These are phyloP conservation scores for Stenichneumon culpator DNA, from an alignment of 2,888 invertebrate genomes.

Conservation along the genomic window DNA sequence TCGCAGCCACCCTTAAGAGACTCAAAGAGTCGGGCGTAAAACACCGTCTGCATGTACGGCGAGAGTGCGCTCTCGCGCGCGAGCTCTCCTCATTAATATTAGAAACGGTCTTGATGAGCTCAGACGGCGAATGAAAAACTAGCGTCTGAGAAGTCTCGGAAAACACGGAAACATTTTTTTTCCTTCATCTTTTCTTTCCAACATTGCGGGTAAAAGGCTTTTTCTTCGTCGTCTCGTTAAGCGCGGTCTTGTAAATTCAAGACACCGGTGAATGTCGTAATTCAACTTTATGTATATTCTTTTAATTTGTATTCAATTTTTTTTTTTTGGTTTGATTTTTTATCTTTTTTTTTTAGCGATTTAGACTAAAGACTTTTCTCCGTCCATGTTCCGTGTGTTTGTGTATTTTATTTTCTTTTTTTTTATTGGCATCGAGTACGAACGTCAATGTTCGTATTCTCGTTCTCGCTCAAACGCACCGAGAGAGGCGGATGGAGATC, in stretches of 20 bases:
- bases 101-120: constrained; percentile 58
- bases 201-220: not conserved
- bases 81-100: constrained; percentile 58
- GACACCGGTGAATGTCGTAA: not conserved
- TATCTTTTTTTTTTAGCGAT: not conserved
- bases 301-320: not conserved
- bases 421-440: constrained; percentile 23
- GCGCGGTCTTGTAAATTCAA: not conserved
- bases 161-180: constrained; percentile 1
- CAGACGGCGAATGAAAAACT: constrained; percentile 30
- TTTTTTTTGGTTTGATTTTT: not conserved
- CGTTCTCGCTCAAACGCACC: constrained; percentile 55
- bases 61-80: constrained; percentile 3
- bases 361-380: not conserved
- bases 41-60: constrained; percentile 16
- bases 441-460: constrained; percentile 28
- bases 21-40: constrained; percentile 41
- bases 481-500: constrained; percentile 50
- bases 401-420: not conserved
- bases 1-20: constrained; percentile 36
- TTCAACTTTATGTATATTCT: not conserved
- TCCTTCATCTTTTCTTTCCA: not conserved
- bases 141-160: constrained; percentile 7
- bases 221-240: not conserved
- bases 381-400: not conserved